These are phyloP conservation scores for Caenorhabditis sulstoni DNA, from an alignment of 2,888 invertebrate species.

Conservation along the genomic window DNA sequence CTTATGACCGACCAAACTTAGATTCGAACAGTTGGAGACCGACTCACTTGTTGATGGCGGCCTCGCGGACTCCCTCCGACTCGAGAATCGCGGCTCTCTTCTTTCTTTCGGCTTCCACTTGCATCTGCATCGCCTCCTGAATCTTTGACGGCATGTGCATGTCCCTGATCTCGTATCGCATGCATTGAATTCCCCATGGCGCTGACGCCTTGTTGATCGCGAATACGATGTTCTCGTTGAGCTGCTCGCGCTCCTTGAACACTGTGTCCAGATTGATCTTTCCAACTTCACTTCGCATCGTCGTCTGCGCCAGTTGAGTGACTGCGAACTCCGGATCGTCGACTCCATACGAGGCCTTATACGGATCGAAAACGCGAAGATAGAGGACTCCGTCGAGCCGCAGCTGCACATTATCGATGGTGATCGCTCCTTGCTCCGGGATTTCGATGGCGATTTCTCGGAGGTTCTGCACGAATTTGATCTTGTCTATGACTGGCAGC, in stretches of 20 bases:
- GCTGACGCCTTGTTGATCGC: constrained; percentile 98
- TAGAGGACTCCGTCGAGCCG: constrained; percentile 98
- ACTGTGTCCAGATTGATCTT: constrained; percentile 97
- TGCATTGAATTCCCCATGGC: constrained; percentile 97
- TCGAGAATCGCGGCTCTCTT: constrained; percentile 97
- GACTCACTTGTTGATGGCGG: constrained; percentile 87
- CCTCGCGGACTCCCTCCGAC: constrained; percentile 87
- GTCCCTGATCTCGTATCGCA: constrained; percentile 94
- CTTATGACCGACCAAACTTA: too few species aligned
- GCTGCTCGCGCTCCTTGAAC: constrained; percentile 92
- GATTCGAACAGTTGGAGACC: too few species aligned
- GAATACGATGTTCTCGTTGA: constrained; percentile 95
- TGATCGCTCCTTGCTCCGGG: constrained; percentile 94
- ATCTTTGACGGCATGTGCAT: constrained; percentile 92
- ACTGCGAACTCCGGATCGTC: constrained; percentile 99
- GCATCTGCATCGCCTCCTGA: constrained; percentile 99
- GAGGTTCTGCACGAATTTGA: constrained; percentile 97
- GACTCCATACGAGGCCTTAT: constrained; percentile 94
- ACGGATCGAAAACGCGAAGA: constrained; percentile 93
- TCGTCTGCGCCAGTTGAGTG: constrained; percentile 98
- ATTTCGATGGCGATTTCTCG: constrained; percentile 99
- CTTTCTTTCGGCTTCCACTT: constrained; percentile 97
- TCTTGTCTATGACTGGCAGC: constrained; percentile 91
- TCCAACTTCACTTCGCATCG: constrained; percentile 98
- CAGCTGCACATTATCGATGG: constrained; percentile 96